phyloP scores from a whole-genome alignment of 2,113 vertebrate genomes.

The Camelus dromedarius region DNA sequence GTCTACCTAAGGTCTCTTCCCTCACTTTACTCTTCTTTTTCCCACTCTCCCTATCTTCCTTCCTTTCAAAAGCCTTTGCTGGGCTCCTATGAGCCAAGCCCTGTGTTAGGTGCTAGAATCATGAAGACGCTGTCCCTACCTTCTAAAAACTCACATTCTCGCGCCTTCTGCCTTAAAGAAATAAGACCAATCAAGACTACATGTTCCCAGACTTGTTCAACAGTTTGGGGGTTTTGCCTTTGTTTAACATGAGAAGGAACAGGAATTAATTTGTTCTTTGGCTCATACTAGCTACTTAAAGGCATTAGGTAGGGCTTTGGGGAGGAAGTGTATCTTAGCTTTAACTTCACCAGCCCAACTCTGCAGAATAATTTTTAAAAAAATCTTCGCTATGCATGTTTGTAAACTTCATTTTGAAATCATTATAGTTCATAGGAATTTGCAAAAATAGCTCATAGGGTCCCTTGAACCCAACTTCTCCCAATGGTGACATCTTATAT shows the following conservation, averaged over 20 bases:
- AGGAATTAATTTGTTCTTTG: conserved; percentile 2
- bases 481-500: not conserved
- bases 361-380: not conserved
- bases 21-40: not conserved
- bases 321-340: not conserved
- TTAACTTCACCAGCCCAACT: not conserved
- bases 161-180: not conserved
- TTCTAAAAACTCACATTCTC: not conserved
- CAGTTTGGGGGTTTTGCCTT: not conserved
- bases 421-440: not conserved
- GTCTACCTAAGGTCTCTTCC: not conserved
- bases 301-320: not conserved
- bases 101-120: not conserved
- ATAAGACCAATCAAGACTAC: not conserved
- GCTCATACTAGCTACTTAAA: not conserved
- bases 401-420: conserved; percentile 52
- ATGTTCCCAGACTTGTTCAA: not conserved
- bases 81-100: not conserved
- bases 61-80: conserved; percentile 1
- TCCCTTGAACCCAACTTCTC: not conserved
- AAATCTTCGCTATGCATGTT: not conserved
- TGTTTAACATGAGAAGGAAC: not conserved
- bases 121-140: not conserved
- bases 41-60: not conserved
- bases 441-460: not conserved